These are phyloP conservation scores for Tinea semifulvella DNA, from an alignment of 2,888 invertebrate genomes.

Conservation along the genomic window DNA sequence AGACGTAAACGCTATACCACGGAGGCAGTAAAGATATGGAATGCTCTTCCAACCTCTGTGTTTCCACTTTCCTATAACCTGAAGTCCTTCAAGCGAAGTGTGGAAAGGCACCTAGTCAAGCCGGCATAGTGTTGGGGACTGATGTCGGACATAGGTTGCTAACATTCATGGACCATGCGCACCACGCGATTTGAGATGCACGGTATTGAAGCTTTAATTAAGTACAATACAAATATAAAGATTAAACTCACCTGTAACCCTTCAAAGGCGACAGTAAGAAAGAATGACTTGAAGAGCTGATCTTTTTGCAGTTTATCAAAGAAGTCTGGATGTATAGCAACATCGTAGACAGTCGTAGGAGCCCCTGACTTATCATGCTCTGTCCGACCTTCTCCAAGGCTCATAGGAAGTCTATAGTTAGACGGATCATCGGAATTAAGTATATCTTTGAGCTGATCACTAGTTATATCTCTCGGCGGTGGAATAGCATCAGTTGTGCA, in stretches of 20 bases:
- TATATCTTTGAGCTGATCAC: slow-evolving; percentile 74
- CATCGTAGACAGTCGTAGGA: slow-evolving; percentile 80
- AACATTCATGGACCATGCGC: too few relatives aligned
- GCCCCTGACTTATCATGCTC: slow-evolving; percentile 81
- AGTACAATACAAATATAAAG: too few relatives aligned
- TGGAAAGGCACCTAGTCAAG: too few relatives aligned
- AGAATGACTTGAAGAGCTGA: slow-evolving; percentile 79
- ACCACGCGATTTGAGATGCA: too few relatives aligned
- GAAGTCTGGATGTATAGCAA: slow-evolving; percentile 83
- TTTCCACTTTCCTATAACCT: too few relatives aligned
- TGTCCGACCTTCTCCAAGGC: slow-evolving; percentile 82
- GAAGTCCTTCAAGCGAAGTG: too few relatives aligned
- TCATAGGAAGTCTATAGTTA: slow-evolving; percentile 87
- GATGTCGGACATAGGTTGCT: too few relatives aligned
- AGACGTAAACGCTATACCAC: too few relatives aligned
- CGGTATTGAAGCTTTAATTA: too few relatives aligned
- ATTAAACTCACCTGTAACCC: slow-evolving; percentile 45
- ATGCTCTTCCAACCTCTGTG: too few relatives aligned
- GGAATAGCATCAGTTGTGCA: slow-evolving; percentile 83
- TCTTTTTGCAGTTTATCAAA: slow-evolving; percentile 77
- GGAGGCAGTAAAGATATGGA: too few relatives aligned
- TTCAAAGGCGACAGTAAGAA: slow-evolving; percentile 81
- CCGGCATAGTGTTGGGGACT: too few relatives aligned
- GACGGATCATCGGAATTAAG: slow-evolving; percentile 74
- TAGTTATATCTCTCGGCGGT: slow-evolving; percentile 73